Evolutionary conservation across 2,888 invertebrate genomes (phyloP).

Genomic region (Tachystola acroxantha): DNA sequence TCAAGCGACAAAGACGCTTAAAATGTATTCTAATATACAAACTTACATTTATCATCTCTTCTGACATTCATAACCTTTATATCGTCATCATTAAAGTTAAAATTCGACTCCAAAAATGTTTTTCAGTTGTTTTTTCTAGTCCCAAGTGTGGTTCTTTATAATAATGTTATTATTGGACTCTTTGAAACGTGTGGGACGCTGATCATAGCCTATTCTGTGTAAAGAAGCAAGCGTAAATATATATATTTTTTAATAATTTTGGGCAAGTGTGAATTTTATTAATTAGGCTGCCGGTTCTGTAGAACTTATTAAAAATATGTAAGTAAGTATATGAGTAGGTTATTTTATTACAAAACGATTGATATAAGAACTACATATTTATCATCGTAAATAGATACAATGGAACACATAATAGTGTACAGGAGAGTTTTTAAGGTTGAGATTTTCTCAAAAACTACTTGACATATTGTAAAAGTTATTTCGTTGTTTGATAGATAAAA

Average conservation of each 20-base stretch:
- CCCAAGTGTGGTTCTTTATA: conserved; percentile 45
- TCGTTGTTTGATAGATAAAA: no score
- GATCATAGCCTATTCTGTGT: conserved; percentile 64
- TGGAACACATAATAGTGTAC: no score
- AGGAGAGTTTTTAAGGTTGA: no score
- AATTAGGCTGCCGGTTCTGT: conserved; percentile 15
- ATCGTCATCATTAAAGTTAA: conserved; percentile 8
- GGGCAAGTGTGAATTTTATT: conserved; percentile 15
- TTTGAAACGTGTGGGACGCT: conserved; percentile 58
- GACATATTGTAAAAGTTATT: no score
- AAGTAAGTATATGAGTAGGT: no score
- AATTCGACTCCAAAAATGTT: conserved; percentile 2
- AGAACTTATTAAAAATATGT: no score
- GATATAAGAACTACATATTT: no score
- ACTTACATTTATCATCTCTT: conserved; percentile 13
- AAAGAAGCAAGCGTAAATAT: conserved; percentile 55
- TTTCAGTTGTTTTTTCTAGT: conserved; percentile 17
- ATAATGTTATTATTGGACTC: conserved; percentile 71
- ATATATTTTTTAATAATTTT: conserved; percentile 37
- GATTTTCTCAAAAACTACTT: no score
- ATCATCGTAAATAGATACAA: no score
- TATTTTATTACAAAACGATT: no score
- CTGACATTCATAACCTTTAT: conserved; percentile 12
- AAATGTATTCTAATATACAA: conserved; percentile 54
- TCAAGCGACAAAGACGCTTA: conserved; percentile 65